phyloP scores from a whole-genome alignment of 2,888 invertebrate genomes.

The Cheilosia grossa region DNA sequence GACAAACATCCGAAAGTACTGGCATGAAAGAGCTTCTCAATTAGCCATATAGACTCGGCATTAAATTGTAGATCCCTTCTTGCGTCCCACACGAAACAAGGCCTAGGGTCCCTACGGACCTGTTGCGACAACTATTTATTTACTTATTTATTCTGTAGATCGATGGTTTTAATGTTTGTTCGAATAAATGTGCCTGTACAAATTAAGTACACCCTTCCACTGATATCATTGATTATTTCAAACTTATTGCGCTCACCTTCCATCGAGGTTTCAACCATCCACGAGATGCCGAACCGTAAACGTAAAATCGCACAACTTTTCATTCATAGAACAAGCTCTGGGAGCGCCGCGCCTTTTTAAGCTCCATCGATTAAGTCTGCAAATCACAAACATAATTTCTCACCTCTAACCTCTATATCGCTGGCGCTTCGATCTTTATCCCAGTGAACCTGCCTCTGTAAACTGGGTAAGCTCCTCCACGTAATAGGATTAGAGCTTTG shows the following conservation, averaged over 20 bases:
- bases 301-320: conserved; percentile 36
- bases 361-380: conserved; percentile 60
- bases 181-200: no score
- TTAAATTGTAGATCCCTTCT: no score
- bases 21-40: no score
- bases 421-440: conserved; percentile 41
- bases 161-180: no score
- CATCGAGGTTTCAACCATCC: background rate
- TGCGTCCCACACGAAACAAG: no score
- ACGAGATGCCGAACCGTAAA: conserved; percentile 7
- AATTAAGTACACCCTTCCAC: no score
- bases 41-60: no score
- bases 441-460: conserved; percentile 57
- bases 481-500: conserved; percentile 66
- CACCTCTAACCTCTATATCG: conserved; percentile 56
- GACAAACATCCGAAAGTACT: no score
- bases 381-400: conserved; percentile 71
- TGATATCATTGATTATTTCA: background rate
- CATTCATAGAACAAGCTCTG: conserved; percentile 21
- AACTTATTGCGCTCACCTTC: background rate
- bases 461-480: conserved; percentile 46
- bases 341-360: conserved; percentile 16
- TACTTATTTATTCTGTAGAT: no score
- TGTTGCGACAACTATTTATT: no score
- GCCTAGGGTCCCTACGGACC: no score